Evolutionary conservation across 1,140 invertebrate species (phyloP).

Genomic region (Oncopodura yosiiana): DNA sequence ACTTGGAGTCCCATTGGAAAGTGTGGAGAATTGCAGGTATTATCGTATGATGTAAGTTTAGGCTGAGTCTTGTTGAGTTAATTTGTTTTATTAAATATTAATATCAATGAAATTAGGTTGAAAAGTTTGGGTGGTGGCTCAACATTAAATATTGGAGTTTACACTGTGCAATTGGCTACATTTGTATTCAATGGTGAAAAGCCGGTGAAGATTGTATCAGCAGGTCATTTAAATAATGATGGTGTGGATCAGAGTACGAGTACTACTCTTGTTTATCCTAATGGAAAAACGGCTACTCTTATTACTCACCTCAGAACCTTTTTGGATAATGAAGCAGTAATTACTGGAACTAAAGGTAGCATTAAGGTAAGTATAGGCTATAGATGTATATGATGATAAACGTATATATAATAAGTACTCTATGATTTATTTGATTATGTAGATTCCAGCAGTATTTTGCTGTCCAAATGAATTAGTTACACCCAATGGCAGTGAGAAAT

Average conservation of each 20-base stretch:
- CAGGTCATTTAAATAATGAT: conserved; percentile 52
- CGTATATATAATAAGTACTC: not conserved
- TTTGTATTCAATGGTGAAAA: conserved; percentile 54
- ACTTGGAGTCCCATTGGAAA: conserved; percentile 52
- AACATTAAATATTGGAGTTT: conserved; percentile 71
- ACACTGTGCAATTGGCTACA: conserved; percentile 63
- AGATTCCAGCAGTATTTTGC: conserved; percentile 47
- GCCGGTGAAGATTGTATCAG: conserved; percentile 49
- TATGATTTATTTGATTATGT: conserved; percentile 36
- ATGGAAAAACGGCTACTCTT: conserved; percentile 53
- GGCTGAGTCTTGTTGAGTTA: not conserved
- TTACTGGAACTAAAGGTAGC: conserved; percentile 56
- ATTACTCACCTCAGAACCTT: conserved; percentile 44
- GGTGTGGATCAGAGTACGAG: conserved; percentile 57
- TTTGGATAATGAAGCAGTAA: conserved; percentile 54
- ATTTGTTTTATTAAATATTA: too few species aligned
- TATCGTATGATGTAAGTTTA: not conserved
- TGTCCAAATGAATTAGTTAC: conserved; percentile 40
- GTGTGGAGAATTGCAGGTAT: not conserved
- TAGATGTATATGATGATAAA: not conserved
- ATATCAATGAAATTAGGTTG: conserved; percentile 38
- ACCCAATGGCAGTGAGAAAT: conserved; percentile 40
- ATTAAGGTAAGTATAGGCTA: conserved; percentile 2
- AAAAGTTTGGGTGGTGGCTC: conserved; percentile 77
- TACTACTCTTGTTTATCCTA: conserved; percentile 52